A percentile compares a stretch with the other conserved stretches of the same genome.
phyloP scores from a whole-genome alignment of 2,888 invertebrate species.

The Caenorhabditis doughertyi region DNA sequence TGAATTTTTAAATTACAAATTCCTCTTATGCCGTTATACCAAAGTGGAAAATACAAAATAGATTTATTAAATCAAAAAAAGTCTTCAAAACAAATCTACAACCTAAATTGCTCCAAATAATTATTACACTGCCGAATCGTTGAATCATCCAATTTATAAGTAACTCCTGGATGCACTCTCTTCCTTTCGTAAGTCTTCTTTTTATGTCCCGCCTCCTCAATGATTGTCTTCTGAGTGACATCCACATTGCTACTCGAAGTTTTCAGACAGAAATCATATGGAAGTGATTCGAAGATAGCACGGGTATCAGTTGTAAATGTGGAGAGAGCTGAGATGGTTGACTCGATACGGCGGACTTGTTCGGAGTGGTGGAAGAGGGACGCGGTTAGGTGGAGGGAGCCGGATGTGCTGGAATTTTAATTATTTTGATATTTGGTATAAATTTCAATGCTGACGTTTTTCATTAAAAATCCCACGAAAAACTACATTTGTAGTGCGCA shows the following conservation, averaged over 20 bases:
- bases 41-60: not conserved
- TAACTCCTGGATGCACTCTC: conserved; percentile 45
- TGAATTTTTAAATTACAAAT: too few species aligned
- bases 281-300: conserved; percentile 48
- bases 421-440: not conserved
- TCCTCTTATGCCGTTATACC: too few species aligned
- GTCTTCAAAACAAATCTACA: conserved; percentile 14
- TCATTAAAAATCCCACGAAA: too few species aligned
- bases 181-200: conserved; percentile 38
- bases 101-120: conserved; percentile 54
- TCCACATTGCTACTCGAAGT: conserved; percentile 45
- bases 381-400: conserved; percentile 45
- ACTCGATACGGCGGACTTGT: conserved; percentile 49
- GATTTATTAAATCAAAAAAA: conserved; percentile 12
- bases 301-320: conserved; percentile 47
- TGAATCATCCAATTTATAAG: conserved; percentile 49
- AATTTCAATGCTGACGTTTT: too few species aligned
- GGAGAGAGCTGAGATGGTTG: conserved; percentile 44
- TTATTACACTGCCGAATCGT: conserved; percentile 50
- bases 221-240: conserved; percentile 43
- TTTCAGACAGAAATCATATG: conserved; percentile 58
- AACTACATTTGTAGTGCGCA: too few species aligned
- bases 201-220: conserved; percentile 17
- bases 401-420: conserved; percentile 53
- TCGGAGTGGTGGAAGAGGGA: conserved; percentile 32